Evolutionary conservation across 2,113 vertebrate genomes (phyloP).

Genomic region (Plestiodon gilberti): DNA sequence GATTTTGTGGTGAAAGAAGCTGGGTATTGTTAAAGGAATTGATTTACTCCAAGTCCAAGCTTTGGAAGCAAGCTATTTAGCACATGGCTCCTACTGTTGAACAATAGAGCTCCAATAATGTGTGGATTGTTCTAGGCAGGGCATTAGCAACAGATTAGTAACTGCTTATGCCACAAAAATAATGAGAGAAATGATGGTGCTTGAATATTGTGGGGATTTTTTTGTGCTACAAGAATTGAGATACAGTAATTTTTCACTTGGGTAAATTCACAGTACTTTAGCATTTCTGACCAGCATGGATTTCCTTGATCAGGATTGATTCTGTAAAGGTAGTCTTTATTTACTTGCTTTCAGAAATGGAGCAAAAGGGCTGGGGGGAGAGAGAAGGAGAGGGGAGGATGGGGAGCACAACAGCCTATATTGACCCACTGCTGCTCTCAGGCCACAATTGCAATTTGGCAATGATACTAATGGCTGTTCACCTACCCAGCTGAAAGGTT

Average conservation of each 20-base stretch:
- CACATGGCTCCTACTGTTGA: conserved; percentile 4
- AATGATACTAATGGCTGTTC: background rate
- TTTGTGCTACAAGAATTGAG: background rate
- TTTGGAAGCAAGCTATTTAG: conserved; percentile 14
- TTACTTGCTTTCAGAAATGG: conserved; percentile 12
- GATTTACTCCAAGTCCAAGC: background rate
- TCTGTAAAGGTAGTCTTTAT: conserved; percentile 11
- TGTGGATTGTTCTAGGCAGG: background rate
- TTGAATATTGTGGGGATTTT: conserved; percentile 15
- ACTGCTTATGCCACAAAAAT: background rate
- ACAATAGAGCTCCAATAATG: background rate
- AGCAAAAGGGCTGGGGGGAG: background rate
- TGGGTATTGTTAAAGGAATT: conserved; percentile 32
- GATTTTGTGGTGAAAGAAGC: conserved; percentile 35
- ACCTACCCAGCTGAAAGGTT: background rate
- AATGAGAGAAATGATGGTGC: conserved; percentile 25
- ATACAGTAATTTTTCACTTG: conserved; percentile 27
- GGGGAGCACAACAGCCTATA: background rate
- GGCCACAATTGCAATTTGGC: conserved; percentile 22
- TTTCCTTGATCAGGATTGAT: conserved; percentile 45
- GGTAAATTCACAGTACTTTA: conserved; percentile 29
- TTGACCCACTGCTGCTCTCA: conserved; percentile 11
- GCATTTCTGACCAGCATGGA: conserved; percentile 4
- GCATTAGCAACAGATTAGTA: background rate
- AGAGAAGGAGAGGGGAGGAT: background rate